These are phyloP conservation scores for Caenorhabditis sp. DNA, from an alignment of 2,888 invertebrate genomes.

Conservation along the genomic window DNA sequence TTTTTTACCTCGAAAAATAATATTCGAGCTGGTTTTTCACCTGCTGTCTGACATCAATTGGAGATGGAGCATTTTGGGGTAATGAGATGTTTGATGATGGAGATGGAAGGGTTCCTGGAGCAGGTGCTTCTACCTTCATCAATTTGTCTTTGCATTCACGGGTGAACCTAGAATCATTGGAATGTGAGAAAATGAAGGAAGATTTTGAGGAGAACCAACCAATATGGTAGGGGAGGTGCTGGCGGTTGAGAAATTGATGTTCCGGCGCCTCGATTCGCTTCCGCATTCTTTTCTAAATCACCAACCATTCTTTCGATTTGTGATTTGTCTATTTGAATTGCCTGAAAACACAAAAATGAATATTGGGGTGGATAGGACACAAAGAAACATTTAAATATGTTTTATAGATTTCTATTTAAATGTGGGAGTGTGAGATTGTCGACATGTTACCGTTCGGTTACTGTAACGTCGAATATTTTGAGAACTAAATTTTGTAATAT, in stretches of 20 bases:
- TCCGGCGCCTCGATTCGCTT: background rate
- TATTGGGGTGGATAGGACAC: too few relatives aligned
- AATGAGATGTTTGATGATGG: conserved; percentile 8
- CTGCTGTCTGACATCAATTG: conserved; percentile 78
- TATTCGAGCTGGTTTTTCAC: conserved; percentile 85
- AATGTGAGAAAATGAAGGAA: too few relatives aligned
- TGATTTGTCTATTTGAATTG: conserved; percentile 52
- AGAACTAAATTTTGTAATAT: too few relatives aligned
- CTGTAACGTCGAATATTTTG: too few relatives aligned
- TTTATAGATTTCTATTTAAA: too few relatives aligned
- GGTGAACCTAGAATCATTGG: too few relatives aligned
- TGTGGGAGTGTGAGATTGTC: too few relatives aligned
- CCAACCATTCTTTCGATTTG: conserved; percentile 55
- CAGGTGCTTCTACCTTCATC: conserved; percentile 25
- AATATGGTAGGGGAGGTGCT: conserved; percentile 4
- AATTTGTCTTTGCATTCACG: conserved; percentile 44
- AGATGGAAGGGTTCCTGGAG: conserved; percentile 5
- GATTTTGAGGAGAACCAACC: too few relatives aligned
- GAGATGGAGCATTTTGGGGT: conserved; percentile 4
- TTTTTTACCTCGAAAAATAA: conserved; percentile 83
- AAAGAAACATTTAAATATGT: too few relatives aligned
- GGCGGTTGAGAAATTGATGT: conserved; percentile 5
- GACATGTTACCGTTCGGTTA: too few relatives aligned
- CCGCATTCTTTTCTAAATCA: conserved; percentile 36
- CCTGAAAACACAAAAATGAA: too few relatives aligned